Evolutionary conservation across 1,140 invertebrate species (phyloP).

Genomic region (Wiebesia pumilae): DNA sequence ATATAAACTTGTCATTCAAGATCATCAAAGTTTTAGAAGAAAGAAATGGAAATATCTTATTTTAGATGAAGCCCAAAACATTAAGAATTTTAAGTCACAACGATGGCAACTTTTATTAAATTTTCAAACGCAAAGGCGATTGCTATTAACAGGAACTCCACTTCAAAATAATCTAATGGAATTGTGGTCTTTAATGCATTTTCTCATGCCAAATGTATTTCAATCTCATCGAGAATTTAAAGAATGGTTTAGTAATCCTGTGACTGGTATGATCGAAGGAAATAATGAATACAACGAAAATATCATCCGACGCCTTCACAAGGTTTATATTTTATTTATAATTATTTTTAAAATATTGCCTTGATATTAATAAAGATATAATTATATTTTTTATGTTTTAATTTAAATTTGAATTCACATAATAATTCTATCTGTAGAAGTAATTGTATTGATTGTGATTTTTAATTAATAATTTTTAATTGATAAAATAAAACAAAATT

Average conservation of each 20-base stretch:
- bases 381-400: constrained; percentile 55
- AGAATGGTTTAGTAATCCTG: constrained; percentile 99
- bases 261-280: constrained; percentile 98
- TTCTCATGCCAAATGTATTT: constrained; percentile 99
- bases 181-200: constrained; percentile 99
- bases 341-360: constrained; percentile 45
- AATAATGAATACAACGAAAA: constrained; percentile 95
- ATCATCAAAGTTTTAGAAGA: constrained; percentile 97
- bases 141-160: constrained; percentile 97
- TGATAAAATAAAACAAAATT: too few species aligned
- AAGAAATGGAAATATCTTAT: constrained; percentile 99
- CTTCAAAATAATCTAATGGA: constrained; percentile 99
- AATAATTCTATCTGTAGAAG: too few species aligned
- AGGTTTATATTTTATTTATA: constrained; percentile 78
- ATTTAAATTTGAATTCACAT: constrained; percentile 63
- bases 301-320: constrained; percentile 96
- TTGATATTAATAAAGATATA: constrained; percentile 39
- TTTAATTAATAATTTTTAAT: too few species aligned
- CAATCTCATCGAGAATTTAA: constrained; percentile 97
- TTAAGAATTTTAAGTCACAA: constrained; percentile 99
- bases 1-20: constrained; percentile 99
- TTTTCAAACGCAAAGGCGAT: constrained; percentile 93
- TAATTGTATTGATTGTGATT: too few species aligned
- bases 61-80: constrained; percentile 99
- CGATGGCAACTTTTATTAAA: constrained; percentile 98